Conservation (phyloP, 2,888 invertebrate species). For the Zonitis immaculata region DNA sequence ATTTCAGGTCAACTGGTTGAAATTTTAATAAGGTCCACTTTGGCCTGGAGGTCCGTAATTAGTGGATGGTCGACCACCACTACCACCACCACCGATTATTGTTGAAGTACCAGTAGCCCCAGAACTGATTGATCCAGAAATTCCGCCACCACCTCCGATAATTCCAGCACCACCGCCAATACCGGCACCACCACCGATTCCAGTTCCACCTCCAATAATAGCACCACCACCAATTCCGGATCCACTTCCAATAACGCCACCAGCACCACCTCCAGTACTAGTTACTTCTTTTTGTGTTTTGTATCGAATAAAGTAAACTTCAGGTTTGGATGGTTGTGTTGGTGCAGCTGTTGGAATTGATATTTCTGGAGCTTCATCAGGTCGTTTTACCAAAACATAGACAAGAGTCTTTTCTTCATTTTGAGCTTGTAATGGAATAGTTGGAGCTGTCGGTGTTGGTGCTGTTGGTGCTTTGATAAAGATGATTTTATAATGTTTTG, state of each 20-base stretch:
- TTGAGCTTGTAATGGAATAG: slow-evolving; percentile 72
- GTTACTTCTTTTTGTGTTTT: slow-evolving; percentile 62
- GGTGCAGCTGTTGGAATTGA: slow-evolving; percentile 71
- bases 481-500: slow-evolving; percentile 87
- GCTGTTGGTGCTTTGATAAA: slow-evolving; percentile 65
- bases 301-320: slow-evolving; percentile 86
- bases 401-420: slow-evolving; percentile 86
- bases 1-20: slow-evolving; percentile 8
- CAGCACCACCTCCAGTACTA: slow-evolving; percentile 34
- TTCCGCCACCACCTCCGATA: slow-evolving; percentile 29
- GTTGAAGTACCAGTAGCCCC: slow-evolving; percentile 16
- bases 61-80: slow-evolving; percentile 46
- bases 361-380: slow-evolving; percentile 79
- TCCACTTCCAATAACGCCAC: slow-evolving; percentile 41
- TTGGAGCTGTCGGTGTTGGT: slow-evolving; percentile 70
- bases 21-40: slow-evolving; percentile 43
- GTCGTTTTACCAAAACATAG: slow-evolving; percentile 84
- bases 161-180: slow-evolving; percentile 17
- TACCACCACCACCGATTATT: not conserved
- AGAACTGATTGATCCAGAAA: slow-evolving; percentile 35
- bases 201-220: slow-evolving; percentile 39
- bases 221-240: slow-evolving; percentile 36
- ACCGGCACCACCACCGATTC: slow-evolving; percentile 24
- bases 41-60: slow-evolving; percentile 46
- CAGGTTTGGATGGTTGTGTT: slow-evolving; percentile 82